These are phyloP conservation scores for Myripristis murdjan DNA, from an alignment of 2,797 vertebrate species.

Conservation along the genomic window DNA sequence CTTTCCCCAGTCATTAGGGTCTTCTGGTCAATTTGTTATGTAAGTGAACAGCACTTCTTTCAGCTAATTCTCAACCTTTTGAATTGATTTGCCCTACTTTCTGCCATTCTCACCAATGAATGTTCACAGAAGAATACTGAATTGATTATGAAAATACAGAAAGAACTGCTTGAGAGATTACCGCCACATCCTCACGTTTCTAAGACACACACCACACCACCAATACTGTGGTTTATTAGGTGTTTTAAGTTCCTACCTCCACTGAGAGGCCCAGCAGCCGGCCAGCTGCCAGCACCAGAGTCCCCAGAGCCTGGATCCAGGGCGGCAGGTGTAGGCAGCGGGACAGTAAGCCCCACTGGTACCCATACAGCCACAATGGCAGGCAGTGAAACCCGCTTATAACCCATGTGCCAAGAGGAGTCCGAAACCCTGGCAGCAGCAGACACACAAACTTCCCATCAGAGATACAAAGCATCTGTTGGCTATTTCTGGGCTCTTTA, in stretches of 20 bases:
- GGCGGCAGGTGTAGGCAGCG: slow-evolving; percentile 42
- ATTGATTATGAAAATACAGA: no score
- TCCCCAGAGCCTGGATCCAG: slow-evolving; percentile 63
- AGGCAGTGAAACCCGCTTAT: slow-evolving; percentile 78
- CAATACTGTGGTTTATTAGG: no score
- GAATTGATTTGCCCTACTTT: no score
- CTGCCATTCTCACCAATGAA: no score
- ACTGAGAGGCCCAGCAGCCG: slow-evolving; percentile 73
- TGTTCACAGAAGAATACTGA: no score
- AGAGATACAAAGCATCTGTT: background rate
- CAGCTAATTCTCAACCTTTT: no score
- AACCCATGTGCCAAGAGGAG: slow-evolving; percentile 73
- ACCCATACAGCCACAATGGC: slow-evolving; percentile 79
- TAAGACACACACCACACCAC: background rate
- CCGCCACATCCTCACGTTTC: no score
- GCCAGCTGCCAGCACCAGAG: slow-evolving; percentile 67
- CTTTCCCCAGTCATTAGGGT: no score
- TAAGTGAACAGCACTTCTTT: no score
- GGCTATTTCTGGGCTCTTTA: background rate
- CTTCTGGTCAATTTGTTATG: no score
- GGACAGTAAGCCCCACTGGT: slow-evolving; percentile 41
- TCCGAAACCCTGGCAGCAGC: slow-evolving; percentile 67
- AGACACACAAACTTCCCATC: background rate
- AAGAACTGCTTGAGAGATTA: no score
- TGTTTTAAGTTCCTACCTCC: slow-evolving; percentile 64